These are phyloP conservation scores for Eurystomus gularis DNA, from an alignment of 2,113 vertebrate species.

Conservation along the genomic window DNA sequence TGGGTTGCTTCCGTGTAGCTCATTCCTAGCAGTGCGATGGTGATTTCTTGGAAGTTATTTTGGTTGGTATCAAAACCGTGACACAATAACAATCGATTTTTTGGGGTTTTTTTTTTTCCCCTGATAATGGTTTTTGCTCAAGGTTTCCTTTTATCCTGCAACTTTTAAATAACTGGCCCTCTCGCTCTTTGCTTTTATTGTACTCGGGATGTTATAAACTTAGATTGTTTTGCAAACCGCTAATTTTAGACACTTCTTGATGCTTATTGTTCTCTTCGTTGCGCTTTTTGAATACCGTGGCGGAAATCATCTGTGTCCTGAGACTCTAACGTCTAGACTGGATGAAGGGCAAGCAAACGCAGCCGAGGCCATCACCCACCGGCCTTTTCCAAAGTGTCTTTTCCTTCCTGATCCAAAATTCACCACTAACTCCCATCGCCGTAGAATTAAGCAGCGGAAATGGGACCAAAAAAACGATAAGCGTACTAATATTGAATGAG, in stretches of 20 bases:
- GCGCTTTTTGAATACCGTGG: not conserved
- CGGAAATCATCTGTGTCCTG: slow-evolving; percentile 18
- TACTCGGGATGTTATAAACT: slow-evolving; percentile 1
- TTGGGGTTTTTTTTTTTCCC: not conserved
- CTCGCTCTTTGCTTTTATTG: slow-evolving; percentile 1
- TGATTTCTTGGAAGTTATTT: not conserved
- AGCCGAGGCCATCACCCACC: not conserved
- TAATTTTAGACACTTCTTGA: slow-evolving; percentile 38
- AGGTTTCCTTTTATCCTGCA: slow-evolving; percentile 29
- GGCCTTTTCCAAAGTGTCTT: not conserved
- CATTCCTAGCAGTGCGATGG: not conserved
- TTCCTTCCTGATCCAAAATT: not conserved
- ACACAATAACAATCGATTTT: not conserved
- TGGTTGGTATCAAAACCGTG: not conserved
- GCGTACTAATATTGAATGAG: not conserved
- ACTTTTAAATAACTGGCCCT: not conserved
- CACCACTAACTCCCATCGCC: not conserved
- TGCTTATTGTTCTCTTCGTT: slow-evolving; percentile 31
- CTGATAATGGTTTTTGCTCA: slow-evolving; percentile 8
- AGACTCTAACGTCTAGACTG: not conserved
- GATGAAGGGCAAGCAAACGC: not conserved
- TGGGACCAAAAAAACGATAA: not conserved
- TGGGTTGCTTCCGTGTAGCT: not conserved
- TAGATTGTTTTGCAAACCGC: slow-evolving; percentile 13
- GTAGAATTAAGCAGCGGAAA: not conserved